Percentiles rank a stretch among this genome's conserved stretches.
Conservation (phyloP, 2,797 vertebrate genomes). For the Siniperca undulata region DNA sequence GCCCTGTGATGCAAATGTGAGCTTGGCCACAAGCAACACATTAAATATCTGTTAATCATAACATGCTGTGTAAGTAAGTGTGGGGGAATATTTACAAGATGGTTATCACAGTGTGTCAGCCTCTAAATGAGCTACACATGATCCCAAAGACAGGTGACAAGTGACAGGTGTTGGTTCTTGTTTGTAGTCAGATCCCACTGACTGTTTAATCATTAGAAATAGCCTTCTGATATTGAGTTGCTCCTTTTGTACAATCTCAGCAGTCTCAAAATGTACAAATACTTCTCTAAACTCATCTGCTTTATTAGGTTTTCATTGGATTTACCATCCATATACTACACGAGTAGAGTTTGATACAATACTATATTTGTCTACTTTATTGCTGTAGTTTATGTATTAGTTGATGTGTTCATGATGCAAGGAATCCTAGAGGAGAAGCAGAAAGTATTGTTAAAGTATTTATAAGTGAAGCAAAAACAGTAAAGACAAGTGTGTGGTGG, state of each 20-base stretch:
- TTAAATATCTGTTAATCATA: neutral
- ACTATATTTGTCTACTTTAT: neutral
- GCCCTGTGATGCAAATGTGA: neutral
- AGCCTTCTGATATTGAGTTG: neutral
- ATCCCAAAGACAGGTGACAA: neutral
- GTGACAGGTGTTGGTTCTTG: neutral
- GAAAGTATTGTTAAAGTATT: neutral
- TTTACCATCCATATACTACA: neutral
- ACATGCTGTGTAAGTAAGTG: neutral
- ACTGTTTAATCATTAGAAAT: neutral
- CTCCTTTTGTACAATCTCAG: constrained; percentile 4
- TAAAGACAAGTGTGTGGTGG: neutral
- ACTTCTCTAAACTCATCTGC: neutral
- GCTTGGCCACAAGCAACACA: neutral
- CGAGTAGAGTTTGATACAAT: neutral
- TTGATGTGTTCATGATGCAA: neutral
- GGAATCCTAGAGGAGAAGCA: neutral
- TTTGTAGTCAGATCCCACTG: neutral
- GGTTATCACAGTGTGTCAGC: neutral
- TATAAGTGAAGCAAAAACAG: neutral
- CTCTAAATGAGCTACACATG: neutral
- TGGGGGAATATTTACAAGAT: neutral
- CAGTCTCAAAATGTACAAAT: neutral
- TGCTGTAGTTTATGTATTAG: neutral
- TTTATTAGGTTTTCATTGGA: neutral